These are phyloP conservation scores for Arothron firmamentum DNA, from an alignment of 2,113 vertebrate species.

Conservation along the genomic window DNA sequence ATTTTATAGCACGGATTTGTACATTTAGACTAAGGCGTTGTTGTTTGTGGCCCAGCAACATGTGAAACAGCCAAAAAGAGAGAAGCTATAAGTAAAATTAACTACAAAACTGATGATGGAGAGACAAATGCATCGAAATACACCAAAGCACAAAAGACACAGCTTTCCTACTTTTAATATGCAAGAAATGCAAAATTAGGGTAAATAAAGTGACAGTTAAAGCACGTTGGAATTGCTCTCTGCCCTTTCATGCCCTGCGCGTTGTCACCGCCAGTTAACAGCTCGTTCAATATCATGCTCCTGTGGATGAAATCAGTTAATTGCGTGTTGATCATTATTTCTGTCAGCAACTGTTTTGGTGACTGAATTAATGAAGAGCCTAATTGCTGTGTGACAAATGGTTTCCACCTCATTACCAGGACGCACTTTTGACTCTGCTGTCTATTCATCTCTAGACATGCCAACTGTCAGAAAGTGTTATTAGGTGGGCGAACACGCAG, in stretches of 20 bases:
- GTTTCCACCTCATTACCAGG: slow-evolving; percentile 36
- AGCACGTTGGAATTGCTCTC: slow-evolving; percentile 22
- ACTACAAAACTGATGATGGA: too few relatives aligned
- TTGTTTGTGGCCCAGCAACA: too few relatives aligned
- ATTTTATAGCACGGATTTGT: too few relatives aligned
- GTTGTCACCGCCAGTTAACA: slow-evolving; percentile 53
- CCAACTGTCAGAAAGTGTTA: slow-evolving; percentile 54
- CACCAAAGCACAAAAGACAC: too few relatives aligned
- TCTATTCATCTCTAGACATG: slow-evolving; percentile 34
- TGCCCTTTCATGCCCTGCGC: slow-evolving; percentile 36
- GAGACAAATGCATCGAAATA: too few relatives aligned
- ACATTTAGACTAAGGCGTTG: too few relatives aligned
- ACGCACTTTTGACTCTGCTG: slow-evolving; percentile 42
- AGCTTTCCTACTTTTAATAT: too few relatives aligned
- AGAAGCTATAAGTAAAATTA: too few relatives aligned
- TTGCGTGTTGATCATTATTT: slow-evolving; percentile 41
- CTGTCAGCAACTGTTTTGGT: slow-evolving; percentile 49
- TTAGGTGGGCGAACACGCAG: slow-evolving; percentile 42
- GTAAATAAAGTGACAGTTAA: slow-evolving; percentile 20
- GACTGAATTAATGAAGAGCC: slow-evolving; percentile 55
- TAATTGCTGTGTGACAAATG: slow-evolving; percentile 50
- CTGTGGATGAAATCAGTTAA: slow-evolving; percentile 42
- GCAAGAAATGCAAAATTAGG: not conserved
- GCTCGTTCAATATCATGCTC: slow-evolving; percentile 17
- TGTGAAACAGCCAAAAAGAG: too few relatives aligned